Conservation (phyloP, 2,797 vertebrate genomes). For the Syngnathus acus region DNA sequence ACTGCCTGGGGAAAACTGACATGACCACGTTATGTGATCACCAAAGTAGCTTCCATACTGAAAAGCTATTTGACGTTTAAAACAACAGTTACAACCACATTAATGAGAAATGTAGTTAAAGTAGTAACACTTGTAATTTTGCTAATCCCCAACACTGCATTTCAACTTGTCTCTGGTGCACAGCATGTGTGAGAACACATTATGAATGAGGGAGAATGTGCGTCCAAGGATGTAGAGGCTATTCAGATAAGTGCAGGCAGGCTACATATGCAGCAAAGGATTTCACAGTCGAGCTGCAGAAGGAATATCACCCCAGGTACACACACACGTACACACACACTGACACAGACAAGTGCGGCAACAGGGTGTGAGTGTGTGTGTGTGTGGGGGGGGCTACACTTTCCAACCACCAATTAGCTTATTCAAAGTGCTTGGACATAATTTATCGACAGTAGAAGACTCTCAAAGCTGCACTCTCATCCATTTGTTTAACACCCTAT, state of each 20-base stretch:
- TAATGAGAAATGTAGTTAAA: not conserved
- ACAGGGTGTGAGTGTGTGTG: too few relatives aligned
- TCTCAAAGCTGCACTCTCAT: not conserved
- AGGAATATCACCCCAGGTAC: slow-evolving; percentile 12
- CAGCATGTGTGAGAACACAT: not conserved
- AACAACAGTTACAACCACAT: not conserved
- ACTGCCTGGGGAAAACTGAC: not conserved
- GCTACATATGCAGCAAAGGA: slow-evolving; percentile 30
- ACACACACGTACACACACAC: not conserved
- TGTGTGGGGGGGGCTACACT: not conserved
- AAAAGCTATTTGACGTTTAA: not conserved
- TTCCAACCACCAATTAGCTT: slow-evolving; percentile 1
- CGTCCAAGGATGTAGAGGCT: not conserved
- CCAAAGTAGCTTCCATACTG: not conserved
- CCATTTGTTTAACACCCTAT: not conserved
- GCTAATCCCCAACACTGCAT: not conserved
- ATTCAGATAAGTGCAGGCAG: slow-evolving; percentile 9
- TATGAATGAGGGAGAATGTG: not conserved
- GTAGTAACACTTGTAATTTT: not conserved
- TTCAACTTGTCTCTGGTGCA: not conserved
- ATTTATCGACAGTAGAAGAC: slow-evolving; percentile 2
- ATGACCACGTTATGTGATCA: not conserved
- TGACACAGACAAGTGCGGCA: not conserved
- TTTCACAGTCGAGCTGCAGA: slow-evolving; percentile 26
- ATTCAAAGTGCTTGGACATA: slow-evolving; percentile 4